Evolutionary conservation across 1,140 invertebrate genomes (phyloP), one percentile per base, ranked within the genome.

Genomic region (Ceratosolen solmsi): DNA sequence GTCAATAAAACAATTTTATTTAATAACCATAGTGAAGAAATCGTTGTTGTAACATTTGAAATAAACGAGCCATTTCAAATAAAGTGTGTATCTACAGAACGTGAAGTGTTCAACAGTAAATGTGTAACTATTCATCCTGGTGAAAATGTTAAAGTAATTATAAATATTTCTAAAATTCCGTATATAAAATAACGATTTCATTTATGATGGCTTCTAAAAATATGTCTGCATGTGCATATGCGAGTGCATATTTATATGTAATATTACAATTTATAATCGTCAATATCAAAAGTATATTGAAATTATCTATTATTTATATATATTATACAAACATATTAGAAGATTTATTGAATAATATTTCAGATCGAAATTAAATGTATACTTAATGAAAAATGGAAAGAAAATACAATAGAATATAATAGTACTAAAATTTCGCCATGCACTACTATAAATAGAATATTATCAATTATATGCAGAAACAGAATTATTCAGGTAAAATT

Each of bases 61-160:
- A 82, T 81, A 27, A 38, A 13, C n/a, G 15, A 84, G 22, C 85
- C 85, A 72, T 86, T 87, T 80, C 4, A 49, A 17, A 68, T 86
- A 3, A 74, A 74, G 0, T 25, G 60, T 33, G 77, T 79, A 41
- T 58, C 60, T 15, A 63, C 65, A 17, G 38, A 82, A 38, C 54
- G 56, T 25, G 36, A 80, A 46, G 33, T 38, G 30, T 70, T 72
- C 25, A 17, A 15, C 60, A 36, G 27, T 20, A 75, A 75, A 13
- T 17, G n/a, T 54, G 70, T 54, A 65, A 49, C 7, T 15, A 22
- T 87, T 49, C 71, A 75, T 72, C 70, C 74, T 8, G 38, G 77
- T 51, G 80, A 81, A 73, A 81, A 36, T 71, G 49, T 78, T 0
- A 70, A 86, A 63, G 86, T 85, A 83, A 83, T 63, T 25, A 70